Evolutionary conservation across 2,113 vertebrate genomes (phyloP).

Genomic region (Labrus mixtus): DNA sequence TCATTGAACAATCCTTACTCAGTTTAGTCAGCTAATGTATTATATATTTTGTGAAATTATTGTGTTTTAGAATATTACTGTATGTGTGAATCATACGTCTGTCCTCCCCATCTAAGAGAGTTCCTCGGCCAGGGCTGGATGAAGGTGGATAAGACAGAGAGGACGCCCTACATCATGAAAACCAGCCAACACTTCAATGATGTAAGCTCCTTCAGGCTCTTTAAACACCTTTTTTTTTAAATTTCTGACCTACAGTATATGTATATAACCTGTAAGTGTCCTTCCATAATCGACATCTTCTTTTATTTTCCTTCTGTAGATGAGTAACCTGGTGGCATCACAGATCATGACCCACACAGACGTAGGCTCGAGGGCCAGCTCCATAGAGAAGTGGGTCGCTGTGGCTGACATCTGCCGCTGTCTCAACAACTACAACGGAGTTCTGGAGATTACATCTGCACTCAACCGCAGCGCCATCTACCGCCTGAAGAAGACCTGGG

Average conservation of each 20-base stretch:
- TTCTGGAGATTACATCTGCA: slow-evolving; percentile 97
- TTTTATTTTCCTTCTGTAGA: slow-evolving; percentile 80
- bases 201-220: slow-evolving; percentile 79
- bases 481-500: slow-evolving; percentile 98
- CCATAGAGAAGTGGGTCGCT: slow-evolving; percentile 98
- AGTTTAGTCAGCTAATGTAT: too few relatives aligned
- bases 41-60: too few relatives aligned
- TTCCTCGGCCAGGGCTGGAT: slow-evolving; percentile 99
- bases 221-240: neutral
- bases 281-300: neutral
- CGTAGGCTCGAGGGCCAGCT: slow-evolving; percentile 90
- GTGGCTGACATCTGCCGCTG: slow-evolving; percentile 98
- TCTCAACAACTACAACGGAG: slow-evolving; percentile 96
- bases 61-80: too few relatives aligned
- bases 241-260: neutral
- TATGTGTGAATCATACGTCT: neutral
- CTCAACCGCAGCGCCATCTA: slow-evolving; percentile 99
- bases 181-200: slow-evolving; percentile 98
- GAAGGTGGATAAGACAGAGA: slow-evolving; percentile 95
- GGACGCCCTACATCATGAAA: slow-evolving; percentile 97
- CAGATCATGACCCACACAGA: slow-evolving; percentile 98
- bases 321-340: slow-evolving; percentile 99
- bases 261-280: neutral
- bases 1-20: too few relatives aligned
- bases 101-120: slow-evolving; percentile 83